Evolutionary conservation across 2,888 invertebrate genomes (phyloP).

Genomic region (Oithona nana): DNA sequence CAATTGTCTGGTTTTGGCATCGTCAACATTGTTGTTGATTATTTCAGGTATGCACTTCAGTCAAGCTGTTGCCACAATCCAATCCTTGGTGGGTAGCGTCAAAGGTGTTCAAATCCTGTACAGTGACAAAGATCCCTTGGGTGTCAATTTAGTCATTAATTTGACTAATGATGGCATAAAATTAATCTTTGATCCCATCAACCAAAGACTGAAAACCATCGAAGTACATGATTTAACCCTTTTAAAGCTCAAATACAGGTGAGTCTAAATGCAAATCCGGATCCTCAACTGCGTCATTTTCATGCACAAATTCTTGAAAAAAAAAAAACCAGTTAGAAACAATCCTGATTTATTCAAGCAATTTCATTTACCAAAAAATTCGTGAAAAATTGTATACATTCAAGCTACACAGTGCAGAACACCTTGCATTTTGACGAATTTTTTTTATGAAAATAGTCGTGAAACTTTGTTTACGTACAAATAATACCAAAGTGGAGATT

Average conservation of each 20-base stretch:
- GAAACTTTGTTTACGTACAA: too few species aligned
- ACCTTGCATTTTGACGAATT: too few species aligned
- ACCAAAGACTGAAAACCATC: conserved; percentile 81
- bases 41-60: conserved; percentile 91
- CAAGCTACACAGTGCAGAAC: too few species aligned
- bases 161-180: conserved; percentile 89
- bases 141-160: conserved; percentile 85
- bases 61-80: conserved; percentile 86
- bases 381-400: too few species aligned
- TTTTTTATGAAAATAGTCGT: too few species aligned
- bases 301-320: too few species aligned
- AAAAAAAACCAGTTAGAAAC: too few species aligned
- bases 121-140: conserved; percentile 85
- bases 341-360: not conserved
- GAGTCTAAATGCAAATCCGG: conserved; percentile 26
- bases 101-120: conserved; percentile 90
- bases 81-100: conserved; percentile 83
- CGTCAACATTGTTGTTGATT: too few species aligned
- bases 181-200: conserved; percentile 85
- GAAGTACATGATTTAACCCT: conserved; percentile 94
- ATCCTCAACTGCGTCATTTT: not conserved
- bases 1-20: too few species aligned
- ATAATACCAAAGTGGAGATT: too few species aligned
- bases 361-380: too few species aligned
- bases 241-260: conserved; percentile 92